phyloP scores from a whole-genome alignment of 2,113 vertebrate species.

The Butorides virescens region DNA sequence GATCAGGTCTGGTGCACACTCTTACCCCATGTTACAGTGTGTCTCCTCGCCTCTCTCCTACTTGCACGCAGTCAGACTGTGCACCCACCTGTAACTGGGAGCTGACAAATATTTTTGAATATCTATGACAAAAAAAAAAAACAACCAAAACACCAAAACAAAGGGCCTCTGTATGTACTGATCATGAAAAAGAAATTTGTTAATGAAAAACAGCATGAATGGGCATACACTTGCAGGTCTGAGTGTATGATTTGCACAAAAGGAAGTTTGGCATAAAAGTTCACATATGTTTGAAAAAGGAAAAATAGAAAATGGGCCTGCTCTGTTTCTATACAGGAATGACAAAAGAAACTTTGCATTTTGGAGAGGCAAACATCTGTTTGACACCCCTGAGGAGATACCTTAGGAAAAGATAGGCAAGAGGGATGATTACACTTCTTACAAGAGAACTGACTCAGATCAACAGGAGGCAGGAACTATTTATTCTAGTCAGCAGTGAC shows the following conservation, averaged over 20 bases:
- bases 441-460: not conserved
- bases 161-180: not conserved
- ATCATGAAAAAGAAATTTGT: not conserved
- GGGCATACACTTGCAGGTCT: not conserved
- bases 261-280: not conserved
- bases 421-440: not conserved
- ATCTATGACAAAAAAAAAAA: not conserved
- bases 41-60: not conserved
- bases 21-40: not conserved
- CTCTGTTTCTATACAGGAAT: not conserved
- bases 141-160: not conserved
- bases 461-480: not conserved
- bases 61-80: not conserved
- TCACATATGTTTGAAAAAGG: not conserved
- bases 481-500: not conserved
- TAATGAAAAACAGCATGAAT: not conserved
- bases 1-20: not conserved
- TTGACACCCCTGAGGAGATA: not conserved
- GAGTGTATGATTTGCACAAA: not conserved
- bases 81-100: not conserved
- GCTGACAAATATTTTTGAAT: not conserved
- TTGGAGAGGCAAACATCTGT: not conserved
- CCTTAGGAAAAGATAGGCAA: not conserved
- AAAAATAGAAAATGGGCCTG: not conserved
- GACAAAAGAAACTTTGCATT: not conserved